Percentiles rank a stretch among this genome's conserved stretches.
These are phyloP conservation scores for Onychomys torridus DNA, from an alignment of 2,797 vertebrate species.

Conservation along the genomic window DNA sequence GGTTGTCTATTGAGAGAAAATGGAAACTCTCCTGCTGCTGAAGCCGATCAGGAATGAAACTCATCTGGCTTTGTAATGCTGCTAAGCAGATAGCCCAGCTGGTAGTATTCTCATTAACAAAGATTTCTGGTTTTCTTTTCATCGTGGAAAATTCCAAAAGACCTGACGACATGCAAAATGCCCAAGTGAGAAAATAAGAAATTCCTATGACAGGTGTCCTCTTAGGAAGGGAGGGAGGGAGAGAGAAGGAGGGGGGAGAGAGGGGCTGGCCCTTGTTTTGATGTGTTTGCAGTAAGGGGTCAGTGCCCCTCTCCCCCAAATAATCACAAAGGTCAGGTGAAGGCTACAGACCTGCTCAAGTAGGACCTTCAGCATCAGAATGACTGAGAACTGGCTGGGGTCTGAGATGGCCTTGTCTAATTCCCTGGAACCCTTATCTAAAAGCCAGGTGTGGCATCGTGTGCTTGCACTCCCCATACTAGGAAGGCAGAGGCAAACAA, in stretches of 20 bases:
- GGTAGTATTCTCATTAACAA: slow-evolving; percentile 11
- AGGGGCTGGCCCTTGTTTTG: not conserved
- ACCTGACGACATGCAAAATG: slow-evolving; percentile 14
- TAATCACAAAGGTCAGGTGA: not conserved
- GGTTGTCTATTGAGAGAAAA: not conserved
- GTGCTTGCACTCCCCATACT: not conserved
- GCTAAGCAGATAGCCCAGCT: not conserved
- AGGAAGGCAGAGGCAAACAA: not conserved
- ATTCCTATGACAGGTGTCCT: not conserved
- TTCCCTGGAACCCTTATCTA: not conserved
- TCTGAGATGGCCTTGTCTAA: not conserved
- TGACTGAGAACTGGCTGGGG: not conserved
- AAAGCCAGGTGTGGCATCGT: not conserved
- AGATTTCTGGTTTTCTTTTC: slow-evolving; percentile 58
- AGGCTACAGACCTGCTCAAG: not conserved
- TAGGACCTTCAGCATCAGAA: not conserved
- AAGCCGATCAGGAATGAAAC: not conserved
- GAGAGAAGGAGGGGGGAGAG: too few species aligned
- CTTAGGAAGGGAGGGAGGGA: not conserved
- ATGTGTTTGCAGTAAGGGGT: not conserved
- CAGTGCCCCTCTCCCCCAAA: not conserved
- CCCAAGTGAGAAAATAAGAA: not conserved
- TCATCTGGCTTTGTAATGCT: not conserved
- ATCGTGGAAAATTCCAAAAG: slow-evolving; percentile 59
- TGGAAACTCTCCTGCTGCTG: not conserved